Evolutionary conservation across 2,888 invertebrate species (phyloP).

Genomic region (Acanthosepion pharaonis): DNA sequence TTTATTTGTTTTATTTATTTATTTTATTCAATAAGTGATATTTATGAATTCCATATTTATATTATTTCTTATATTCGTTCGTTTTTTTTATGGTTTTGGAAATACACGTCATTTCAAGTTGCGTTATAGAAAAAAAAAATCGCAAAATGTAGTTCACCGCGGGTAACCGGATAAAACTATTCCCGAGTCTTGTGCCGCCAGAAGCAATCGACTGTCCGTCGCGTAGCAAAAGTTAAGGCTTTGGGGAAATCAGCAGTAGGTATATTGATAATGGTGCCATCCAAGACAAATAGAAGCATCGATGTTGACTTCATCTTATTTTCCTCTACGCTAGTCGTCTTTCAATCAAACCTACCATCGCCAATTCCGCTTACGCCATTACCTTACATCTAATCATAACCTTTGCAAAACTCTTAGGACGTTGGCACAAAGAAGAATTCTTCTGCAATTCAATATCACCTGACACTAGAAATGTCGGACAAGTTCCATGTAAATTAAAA

Average conservation of each 20-base stretch:
- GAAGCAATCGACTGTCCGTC: background rate
- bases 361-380: background rate
- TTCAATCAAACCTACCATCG: background rate
- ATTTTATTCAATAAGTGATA: too few species aligned
- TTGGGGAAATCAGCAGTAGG: background rate
- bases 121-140: background rate
- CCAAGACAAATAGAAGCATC: background rate
- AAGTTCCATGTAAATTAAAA: background rate
- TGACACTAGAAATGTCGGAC: background rate
- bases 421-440: background rate
- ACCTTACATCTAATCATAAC: background rate
- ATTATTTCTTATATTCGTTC: too few species aligned
- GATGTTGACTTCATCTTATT: background rate
- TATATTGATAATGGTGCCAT: background rate
- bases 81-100: background rate
- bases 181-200: background rate
- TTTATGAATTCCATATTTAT: too few species aligned
- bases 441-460: background rate
- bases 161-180: background rate
- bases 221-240: background rate
- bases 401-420: conserved; percentile 33
- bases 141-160: background rate
- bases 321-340: background rate
- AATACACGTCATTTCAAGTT: background rate
- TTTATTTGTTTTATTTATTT: too few species aligned